Base-by-base conservation (phyloP, 2,888 invertebrate species). In the Hemistola chrysoprasaria region DNA sequence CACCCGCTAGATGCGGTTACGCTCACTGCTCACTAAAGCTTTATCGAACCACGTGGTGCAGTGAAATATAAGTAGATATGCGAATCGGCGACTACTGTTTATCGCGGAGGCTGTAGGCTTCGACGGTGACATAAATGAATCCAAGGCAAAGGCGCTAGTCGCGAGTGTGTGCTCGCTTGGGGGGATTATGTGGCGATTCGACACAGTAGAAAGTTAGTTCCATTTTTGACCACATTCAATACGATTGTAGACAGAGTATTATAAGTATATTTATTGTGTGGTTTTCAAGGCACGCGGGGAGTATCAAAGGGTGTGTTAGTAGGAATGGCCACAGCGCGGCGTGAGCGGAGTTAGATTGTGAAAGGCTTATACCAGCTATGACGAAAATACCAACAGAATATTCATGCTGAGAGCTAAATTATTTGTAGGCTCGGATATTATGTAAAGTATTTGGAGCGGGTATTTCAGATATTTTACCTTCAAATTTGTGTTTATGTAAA, bases 21-120 rank as follows among this genome's bases (percentile, higher is more conserved):
- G 30, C n/a, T n/a, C n/a, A n/a, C n/a, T 8, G 47, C 59, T n/a
- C n/a, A 53, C 53, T 56, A 56, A 62, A 66, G 60, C 27, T 71
- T 81, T 85, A 86, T 86, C 74, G 85, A 86, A 86, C 83, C 78
- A 85, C 84, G 82, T 85, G 85, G 75, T 53, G 37, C 39, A 30
- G 40, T 35, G 39, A 33, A 29, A 37, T 36, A 40, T 38, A 37
- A 21, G 23, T 28, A 16, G 3, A 16, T n/a, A n/a, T n/a, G n/a
- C n/a, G n/a, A n/a, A n/a, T n/a, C n/a, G n/a, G n/a, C n/a, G n/a
- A n/a, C n/a, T n/a, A n/a, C n/a, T n/a, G n/a, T n/a, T n/a, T n/a
- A n/a, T n/a, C n/a, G n/a, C n/a, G n/a, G n/a, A n/a, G n/a, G n/a
- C n/a, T n/a, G n/a, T n/a, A n/a, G n/a, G n/a, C n/a, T n/a, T n/a